phyloP scores from a whole-genome alignment of 2,888 invertebrate genomes.

The Piscicola geometra region DNA sequence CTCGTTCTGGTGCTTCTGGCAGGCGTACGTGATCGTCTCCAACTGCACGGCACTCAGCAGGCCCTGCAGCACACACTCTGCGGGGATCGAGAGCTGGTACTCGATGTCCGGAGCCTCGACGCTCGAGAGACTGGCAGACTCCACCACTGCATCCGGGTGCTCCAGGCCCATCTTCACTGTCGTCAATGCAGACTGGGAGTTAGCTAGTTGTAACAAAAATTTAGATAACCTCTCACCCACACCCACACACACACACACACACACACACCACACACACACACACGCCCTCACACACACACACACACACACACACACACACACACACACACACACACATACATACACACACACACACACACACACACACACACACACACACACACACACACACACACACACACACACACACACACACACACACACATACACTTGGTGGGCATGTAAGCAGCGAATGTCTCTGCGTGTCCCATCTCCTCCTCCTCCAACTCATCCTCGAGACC shows the following conservation, averaged over 20 bases:
- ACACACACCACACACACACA: background rate
- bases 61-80: constrained; percentile 72
- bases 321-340: too few relatives aligned
- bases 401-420: background rate
- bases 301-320: too few relatives aligned
- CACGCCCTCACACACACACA: too few relatives aligned
- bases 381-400: too few relatives aligned
- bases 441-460: constrained; percentile 96
- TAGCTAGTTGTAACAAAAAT: too few relatives aligned
- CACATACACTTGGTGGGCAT: constrained; percentile 85
- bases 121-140: constrained; percentile 92
- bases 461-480: constrained; percentile 93
- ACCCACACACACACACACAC: background rate
- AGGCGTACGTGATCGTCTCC: constrained; percentile 93
- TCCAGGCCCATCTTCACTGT: constrained; percentile 41
- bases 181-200: too few relatives aligned
- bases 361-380: too few relatives aligned
- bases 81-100: constrained; percentile 68
- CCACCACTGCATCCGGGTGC: constrained; percentile 97
- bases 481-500: constrained; percentile 66
- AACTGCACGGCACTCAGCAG: constrained; percentile 89
- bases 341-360: too few relatives aligned
- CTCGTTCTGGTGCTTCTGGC: constrained; percentile 86
- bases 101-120: constrained; percentile 90
- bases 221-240: background rate